These are phyloP conservation scores for Thinocorus orbignyianus DNA, from an alignment of 2,113 vertebrate species.

Conservation along the genomic window DNA sequence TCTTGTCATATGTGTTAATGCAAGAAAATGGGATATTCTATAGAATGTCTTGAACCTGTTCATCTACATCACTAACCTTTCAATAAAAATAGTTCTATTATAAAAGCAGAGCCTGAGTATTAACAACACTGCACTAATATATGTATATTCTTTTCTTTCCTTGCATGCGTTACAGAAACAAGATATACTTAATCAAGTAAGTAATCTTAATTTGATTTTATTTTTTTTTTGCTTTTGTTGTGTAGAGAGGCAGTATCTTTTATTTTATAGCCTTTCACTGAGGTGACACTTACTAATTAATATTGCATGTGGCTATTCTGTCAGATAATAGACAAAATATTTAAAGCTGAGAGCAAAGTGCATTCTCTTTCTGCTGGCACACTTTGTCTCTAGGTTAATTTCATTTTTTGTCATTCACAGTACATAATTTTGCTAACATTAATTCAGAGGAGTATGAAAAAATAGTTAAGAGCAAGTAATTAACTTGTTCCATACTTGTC, in stretches of 20 bases:
- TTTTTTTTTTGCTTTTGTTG: slow-evolving; percentile 17
- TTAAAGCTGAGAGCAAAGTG: not conserved
- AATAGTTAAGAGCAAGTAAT: not conserved
- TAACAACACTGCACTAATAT: slow-evolving; percentile 45
- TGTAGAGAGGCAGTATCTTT: not conserved
- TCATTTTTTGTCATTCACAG: not conserved
- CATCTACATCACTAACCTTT: slow-evolving; percentile 25
- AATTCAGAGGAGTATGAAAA: not conserved
- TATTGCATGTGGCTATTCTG: not conserved
- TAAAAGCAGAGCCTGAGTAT: not conserved
- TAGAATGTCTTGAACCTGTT: slow-evolving; percentile 2
- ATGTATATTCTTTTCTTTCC: slow-evolving; percentile 68
- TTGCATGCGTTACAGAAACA: slow-evolving; percentile 86
- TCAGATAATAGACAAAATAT: not conserved
- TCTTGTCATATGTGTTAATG: not conserved
- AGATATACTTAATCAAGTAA: slow-evolving; percentile 96
- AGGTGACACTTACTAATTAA: not conserved
- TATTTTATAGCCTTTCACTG: not conserved
- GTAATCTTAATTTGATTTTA: slow-evolving; percentile 59
- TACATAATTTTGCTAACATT: not conserved
- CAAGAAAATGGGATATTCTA: not conserved
- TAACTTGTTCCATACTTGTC: not conserved
- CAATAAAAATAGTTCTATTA: slow-evolving; percentile 4
- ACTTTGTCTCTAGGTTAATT: not conserved
- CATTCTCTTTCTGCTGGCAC: not conserved